phyloP scores from a whole-genome alignment of 2,888 invertebrate genomes.

The Crepidodera aurea region DNA sequence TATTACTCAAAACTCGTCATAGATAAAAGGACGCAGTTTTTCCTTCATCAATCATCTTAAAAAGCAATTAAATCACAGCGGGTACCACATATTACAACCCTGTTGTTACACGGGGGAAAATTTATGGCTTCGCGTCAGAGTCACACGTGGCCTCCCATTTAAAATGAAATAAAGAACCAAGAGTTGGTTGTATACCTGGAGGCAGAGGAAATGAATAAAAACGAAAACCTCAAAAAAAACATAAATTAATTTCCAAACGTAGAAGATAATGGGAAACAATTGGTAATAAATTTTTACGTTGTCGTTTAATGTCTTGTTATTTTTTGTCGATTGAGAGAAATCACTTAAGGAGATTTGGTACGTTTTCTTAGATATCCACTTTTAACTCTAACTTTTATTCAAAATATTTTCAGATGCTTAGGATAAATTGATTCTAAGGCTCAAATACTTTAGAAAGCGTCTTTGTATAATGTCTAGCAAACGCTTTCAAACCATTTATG shows the following conservation, averaged over 20 bases:
- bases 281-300: constrained; percentile 38
- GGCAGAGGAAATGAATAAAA: constrained; percentile 32
- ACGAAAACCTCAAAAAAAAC: constrained; percentile 20
- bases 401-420: too few species aligned
- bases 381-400: too few species aligned
- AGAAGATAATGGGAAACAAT: constrained; percentile 39
- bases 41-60: not conserved
- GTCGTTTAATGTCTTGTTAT: constrained; percentile 37
- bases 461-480: too few species aligned
- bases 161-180: not conserved
- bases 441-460: too few species aligned
- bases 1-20: too few species aligned
- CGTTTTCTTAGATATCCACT: too few species aligned
- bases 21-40: too few species aligned
- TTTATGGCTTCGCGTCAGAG: not conserved
- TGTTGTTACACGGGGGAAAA: not conserved
- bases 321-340: constrained; percentile 31
- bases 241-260: constrained; percentile 35
- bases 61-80: constrained; percentile 9
- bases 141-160: constrained; percentile 20
- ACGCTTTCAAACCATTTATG: too few species aligned
- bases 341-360: constrained; percentile 11
- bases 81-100: constrained; percentile 3
- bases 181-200: constrained; percentile 20
- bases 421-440: too few species aligned